Evolutionary conservation across 2,888 invertebrate species (phyloP), one percentile per base, ranked within the genome.

Genomic region (Cabera pusaria): DNA sequence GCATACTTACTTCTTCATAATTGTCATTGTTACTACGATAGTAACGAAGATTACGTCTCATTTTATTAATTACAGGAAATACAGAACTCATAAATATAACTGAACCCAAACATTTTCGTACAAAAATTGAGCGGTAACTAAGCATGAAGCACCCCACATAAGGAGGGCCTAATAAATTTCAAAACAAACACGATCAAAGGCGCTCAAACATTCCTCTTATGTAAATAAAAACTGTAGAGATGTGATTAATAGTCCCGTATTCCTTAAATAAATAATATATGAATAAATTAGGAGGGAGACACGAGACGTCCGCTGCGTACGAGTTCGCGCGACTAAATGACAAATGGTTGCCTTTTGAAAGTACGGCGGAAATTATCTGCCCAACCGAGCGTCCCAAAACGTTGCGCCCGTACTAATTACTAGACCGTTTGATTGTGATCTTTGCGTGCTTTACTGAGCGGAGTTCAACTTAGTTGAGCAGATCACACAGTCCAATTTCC

Each of bases 181-280:
- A 62, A 69, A 70, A 72, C 65, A 73, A 72, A 67, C 67, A 66
- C 71, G 78, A 85, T 83, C 85, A 83, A 86, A 86, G 83, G 53
- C 60, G 53, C 58, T 61, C 70, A 68, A 69, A 65, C 71, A 75
- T 74, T 73, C 76, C 69, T 64, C 71, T 59, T 59, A 72, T 62
- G 78, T 87, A 85, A 88, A 87, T 86, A 86, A 87, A 85, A 86
- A 79, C 76, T 75, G 72, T 74, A 75, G 77, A 81, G 74, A 77
- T 78, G 84, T 88, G 87, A 88, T 88, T 87, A 87, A 88, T 85
- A 75, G 81, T 72, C 79, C 64, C 75, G 83, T 83, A 83, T 84
- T 85, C 88, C 83, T 79, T 86, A 86, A 83, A 88, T 87, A 88
- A 88, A 88, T 87, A 88, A 84, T 86, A 85, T 83, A 80, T 76